Evolutionary conservation across 2,113 vertebrate genomes (phyloP), one percentile per base, ranked within the genome.

Genomic region (Heteronetta atricapilla): DNA sequence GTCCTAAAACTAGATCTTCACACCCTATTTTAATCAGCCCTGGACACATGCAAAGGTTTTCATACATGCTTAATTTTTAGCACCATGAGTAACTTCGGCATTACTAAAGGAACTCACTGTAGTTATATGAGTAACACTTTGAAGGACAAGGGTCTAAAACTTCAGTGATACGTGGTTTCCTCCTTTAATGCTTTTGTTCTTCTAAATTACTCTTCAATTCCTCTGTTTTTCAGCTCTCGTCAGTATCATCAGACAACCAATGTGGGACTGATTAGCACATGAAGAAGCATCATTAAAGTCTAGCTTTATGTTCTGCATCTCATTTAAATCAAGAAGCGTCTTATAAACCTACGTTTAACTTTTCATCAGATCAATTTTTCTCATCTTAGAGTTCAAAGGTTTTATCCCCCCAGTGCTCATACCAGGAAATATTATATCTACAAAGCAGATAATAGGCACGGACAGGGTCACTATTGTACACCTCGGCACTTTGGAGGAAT

Each of bases 301-400:
- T 67, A 84, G 36, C 12, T 95, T 89, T 92, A 92, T 87, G 70
- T 93, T 82, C 74, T 93, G 74, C 83, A 92, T 70, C 69, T 87
- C 89, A 86, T 84, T 90, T 84, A 84, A 90, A 63, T 75, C 75
- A 42, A 82, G 78, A 86, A 84, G 22, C 14, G 4, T 79, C 34
- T 88, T 86, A 66, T 38, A 88, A 91, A 89, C 75, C 44, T 46
- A 44, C 52, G 38, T 86, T 89, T 80, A 94, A 92, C 58, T 85
- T 94, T 82, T 86, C 59, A 89, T 70, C 50, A 82, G 46, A 89
- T 74, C 81, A 46, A 44, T 93, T 91, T 93, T 94, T 89, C 89
- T 82, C 48, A 81, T 83, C 75, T 91, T 72, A 66, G 19, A 85
- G 74, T 93, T 91, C 68, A 93, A 91, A 81, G 40, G 12, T 46